Percentiles rank a stretch among this genome's conserved stretches.
These are phyloP conservation scores for Murina feae DNA, from an alignment of 2,113 vertebrate genomes.

Conservation along the genomic window DNA sequence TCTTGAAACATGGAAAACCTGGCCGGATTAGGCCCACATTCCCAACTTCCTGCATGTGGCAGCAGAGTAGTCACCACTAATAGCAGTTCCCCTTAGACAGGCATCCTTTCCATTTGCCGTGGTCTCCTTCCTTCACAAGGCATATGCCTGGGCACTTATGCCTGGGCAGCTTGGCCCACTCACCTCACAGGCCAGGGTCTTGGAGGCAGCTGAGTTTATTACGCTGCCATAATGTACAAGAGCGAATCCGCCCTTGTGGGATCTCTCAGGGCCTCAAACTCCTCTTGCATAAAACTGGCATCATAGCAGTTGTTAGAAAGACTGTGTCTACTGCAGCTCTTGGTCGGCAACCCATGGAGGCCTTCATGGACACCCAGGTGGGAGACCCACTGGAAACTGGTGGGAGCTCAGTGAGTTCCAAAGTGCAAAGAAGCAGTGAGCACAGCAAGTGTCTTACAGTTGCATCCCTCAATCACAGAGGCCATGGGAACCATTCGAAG, in stretches of 20 bases:
- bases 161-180: neutral
- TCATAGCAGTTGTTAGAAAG: neutral
- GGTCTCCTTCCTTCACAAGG: neutral
- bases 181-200: neutral
- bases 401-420: no score
- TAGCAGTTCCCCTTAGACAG: neutral
- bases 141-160: neutral
- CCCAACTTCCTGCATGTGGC: neutral
- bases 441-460: neutral
- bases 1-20: neutral
- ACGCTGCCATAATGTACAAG: neutral
- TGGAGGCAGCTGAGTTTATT: neutral
- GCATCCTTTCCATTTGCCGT: neutral
- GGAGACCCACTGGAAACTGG: neutral
- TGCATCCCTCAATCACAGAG: neutral
- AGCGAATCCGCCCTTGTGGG: neutral
- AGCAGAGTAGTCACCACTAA: accelerated
- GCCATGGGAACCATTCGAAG: accelerated
- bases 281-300: neutral
- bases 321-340: neutral
- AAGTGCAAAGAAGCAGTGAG: neutral
- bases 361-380: neutral
- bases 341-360: neutral
- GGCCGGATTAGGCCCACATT: no score
- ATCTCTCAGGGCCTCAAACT: neutral